Evolutionary conservation across 1,140 invertebrate species (phyloP), one percentile per base, ranked within the genome.

Genomic region (Brachionus manjavacas): DNA sequence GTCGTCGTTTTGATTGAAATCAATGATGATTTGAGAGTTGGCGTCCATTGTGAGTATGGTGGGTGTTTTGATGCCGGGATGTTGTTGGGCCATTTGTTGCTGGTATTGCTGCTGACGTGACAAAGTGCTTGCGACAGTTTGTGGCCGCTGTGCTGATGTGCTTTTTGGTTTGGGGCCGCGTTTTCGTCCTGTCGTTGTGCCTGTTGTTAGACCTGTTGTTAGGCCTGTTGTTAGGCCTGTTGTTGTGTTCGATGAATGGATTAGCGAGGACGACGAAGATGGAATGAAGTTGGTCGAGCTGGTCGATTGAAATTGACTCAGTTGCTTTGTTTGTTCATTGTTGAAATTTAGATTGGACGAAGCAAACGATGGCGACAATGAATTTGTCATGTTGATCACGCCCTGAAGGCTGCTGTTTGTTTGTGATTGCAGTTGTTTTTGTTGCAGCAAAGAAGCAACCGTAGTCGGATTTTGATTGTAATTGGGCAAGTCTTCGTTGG

Each of bases 1-100:
- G 16, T 81, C 79, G 35, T 81, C 79, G 28, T 81, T 81, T 68
- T 81, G 79, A 64, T 81, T 81, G 14, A 81, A 81, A 25, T 81
- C 79, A 81, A 81, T 81, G 14, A 81, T 81, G 1, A 81, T 81
- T 28, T 81, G 79, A 12, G 79, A 81, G 43, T 81, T 81, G 25
- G 79, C 79, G 28, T 81, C 79, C 79, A 81, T 81, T 9, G 79
- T 81, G 1, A 81, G 52, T 8, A 81, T 81, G 3, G 79, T 81
- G 6, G 79, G 79, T n/a, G 79, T 81, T 23, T 81, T 81, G 7
- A 81, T 81, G 6, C 79, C 79, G 14, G 52, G 52, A 68, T 60
- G 52, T 41, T 60, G 52, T 20, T 76, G 72, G n/a, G 72, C 72
- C 12, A 49, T 49, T 76, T 76, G 72, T n/a, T 76, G 72, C 49